Evolutionary conservation across 2,797 vertebrate species (phyloP).

Genomic region (Masticophis lateralis): DNA sequence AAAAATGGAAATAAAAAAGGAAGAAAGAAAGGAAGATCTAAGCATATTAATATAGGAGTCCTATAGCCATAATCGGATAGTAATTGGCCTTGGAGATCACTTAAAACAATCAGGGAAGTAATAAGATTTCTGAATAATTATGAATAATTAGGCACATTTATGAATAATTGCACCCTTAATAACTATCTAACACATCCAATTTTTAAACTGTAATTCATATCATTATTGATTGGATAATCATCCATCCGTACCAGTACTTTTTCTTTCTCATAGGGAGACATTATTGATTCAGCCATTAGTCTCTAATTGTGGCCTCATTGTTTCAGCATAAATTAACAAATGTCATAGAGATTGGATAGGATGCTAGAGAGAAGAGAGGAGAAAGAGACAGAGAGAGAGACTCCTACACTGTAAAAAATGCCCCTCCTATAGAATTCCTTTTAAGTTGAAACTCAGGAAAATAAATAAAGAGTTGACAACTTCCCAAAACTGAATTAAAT

Average conservation of each 20-base stretch:
- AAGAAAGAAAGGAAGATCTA: background rate
- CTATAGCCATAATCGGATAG: conserved; percentile 70
- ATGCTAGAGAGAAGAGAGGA: background rate
- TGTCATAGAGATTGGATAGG: conserved; percentile 4
- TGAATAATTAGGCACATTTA: conserved; percentile 81
- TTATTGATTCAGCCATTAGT: conserved; percentile 46
- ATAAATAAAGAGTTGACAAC: background rate
- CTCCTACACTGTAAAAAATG: background rate
- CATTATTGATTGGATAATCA: conserved; percentile 67
- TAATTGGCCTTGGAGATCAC: conserved; percentile 76
- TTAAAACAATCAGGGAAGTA: conserved; percentile 76
- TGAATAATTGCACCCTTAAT: conserved; percentile 80
- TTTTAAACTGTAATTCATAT: conserved; percentile 74
- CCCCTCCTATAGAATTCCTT: background rate
- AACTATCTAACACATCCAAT: conserved; percentile 74
- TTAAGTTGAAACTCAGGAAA: background rate
- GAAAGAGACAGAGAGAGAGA: background rate
- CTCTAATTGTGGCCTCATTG: conserved; percentile 38
- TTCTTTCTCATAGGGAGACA: conserved; percentile 63
- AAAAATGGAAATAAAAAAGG: conserved; percentile 30
- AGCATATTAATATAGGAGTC: conserved; percentile 56
- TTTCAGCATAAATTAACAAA: background rate
- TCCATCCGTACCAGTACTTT: conserved; percentile 46
- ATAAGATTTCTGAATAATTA: conserved; percentile 80
- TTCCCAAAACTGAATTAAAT: background rate